Percentiles rank a stretch among this genome's conserved stretches.
Evolutionary conservation across 2,888 invertebrate genomes (phyloP).

Genomic region (Ormyrus rosae): DNA sequence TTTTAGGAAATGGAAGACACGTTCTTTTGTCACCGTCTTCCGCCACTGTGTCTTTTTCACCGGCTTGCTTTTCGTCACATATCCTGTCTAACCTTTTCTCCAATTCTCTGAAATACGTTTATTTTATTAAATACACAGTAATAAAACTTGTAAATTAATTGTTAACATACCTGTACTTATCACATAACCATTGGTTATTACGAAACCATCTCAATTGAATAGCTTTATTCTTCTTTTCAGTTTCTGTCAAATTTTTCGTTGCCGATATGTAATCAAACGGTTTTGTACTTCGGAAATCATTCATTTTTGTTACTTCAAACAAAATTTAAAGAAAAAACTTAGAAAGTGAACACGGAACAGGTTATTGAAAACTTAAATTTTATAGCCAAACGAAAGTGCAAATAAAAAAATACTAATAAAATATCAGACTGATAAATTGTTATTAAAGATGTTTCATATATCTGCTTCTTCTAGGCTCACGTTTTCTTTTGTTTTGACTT

Average conservation of each 20-base stretch:
- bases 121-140: background rate
- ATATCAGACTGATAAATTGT: too few relatives aligned
- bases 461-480: too few relatives aligned
- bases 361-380: too few relatives aligned
- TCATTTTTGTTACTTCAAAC: slow-evolving; percentile 40
- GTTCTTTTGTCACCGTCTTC: slow-evolving; percentile 59
- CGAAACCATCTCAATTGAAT: slow-evolving; percentile 63
- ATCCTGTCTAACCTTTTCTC: slow-evolving; percentile 60
- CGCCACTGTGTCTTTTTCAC: background rate
- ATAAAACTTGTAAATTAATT: background rate
- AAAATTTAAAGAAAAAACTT: background rate
- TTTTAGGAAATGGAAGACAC: slow-evolving; percentile 63
- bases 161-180: slow-evolving; percentile 64
- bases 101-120: slow-evolving; percentile 58
- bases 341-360: too few relatives aligned
- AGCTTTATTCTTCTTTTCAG: slow-evolving; percentile 58
- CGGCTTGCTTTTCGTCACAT: slow-evolving; percentile 56
- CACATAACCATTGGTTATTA: slow-evolving; percentile 65
- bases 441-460: too few relatives aligned
- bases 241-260: slow-evolving; percentile 60
- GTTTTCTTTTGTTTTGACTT: too few relatives aligned
- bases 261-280: slow-evolving; percentile 63
- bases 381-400: too few relatives aligned
- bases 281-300: slow-evolving; percentile 59
- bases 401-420: too few relatives aligned